A percentile compares a stretch with the other conserved stretches of the same genome.
phyloP scores from a whole-genome alignment of 2,113 vertebrate species.

The Tichodroma muraria region DNA sequence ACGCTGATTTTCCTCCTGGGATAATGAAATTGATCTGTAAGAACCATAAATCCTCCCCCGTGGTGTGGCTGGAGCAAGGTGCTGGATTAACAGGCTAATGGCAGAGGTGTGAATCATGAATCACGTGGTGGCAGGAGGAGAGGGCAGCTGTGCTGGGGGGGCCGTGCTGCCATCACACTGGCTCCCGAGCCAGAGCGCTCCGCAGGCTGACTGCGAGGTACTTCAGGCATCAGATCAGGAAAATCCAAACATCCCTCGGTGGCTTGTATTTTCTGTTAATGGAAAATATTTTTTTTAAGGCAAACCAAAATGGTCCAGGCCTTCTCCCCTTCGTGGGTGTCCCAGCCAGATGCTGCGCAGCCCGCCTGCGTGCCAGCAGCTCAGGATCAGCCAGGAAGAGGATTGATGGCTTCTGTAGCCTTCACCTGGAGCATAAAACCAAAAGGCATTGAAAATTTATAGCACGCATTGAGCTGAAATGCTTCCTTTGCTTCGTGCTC shows the following conservation, averaged over 20 bases:
- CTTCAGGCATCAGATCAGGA: neutral
- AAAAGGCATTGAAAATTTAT: neutral
- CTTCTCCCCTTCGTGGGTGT: neutral
- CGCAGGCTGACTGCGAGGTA: rapidly evolving
- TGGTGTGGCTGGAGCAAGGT: neutral
- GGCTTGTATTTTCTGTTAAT: neutral
- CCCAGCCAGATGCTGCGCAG: neutral
- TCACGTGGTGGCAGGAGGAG: neutral
- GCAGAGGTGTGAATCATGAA: neutral
- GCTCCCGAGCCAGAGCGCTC: rapidly evolving
- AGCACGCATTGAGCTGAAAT: neutral
- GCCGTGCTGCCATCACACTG: rapidly evolving
- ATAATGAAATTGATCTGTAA: constrained; percentile 52
- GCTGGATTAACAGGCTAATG: constrained; percentile 20
- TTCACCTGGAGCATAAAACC: neutral
- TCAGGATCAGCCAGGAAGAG: neutral
- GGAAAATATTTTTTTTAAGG: neutral
- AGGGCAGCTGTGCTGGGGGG: neutral
- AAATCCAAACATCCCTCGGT: rapidly evolving
- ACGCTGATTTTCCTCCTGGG: constrained; percentile 48
- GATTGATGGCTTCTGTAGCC: neutral
- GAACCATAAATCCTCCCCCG: constrained; percentile 31
- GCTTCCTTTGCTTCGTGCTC: neutral
- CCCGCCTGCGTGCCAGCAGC: neutral
- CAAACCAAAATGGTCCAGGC: neutral